Base-by-base conservation (phyloP, 2,797 vertebrate species). In the Tapera naevia region DNA sequence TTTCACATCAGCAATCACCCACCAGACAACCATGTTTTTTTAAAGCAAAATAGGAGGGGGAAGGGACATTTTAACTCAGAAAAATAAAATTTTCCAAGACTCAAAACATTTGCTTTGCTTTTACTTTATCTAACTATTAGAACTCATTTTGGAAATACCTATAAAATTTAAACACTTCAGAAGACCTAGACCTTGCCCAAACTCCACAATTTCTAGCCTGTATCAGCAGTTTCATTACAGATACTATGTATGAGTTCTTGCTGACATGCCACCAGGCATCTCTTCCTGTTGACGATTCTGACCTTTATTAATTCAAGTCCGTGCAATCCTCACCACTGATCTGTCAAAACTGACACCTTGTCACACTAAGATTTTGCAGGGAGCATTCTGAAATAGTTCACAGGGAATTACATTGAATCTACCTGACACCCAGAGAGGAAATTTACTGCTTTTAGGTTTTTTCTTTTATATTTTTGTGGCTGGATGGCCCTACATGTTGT, bases 281-380 rank as follows among this genome's bases (percentile, higher is more conserved):
- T 95, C 88, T 81, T 96, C 93, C 94, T 96, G 91, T 87, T 98
- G 97, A 98, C 35, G 83, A 97, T 97, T 95, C 84, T 98, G 97
- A 98, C 98, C 98, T 98, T 98, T 98, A 98, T 98, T 98, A 98
- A 98, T 98, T 98, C 98, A 97, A 96, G 92, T 79, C 97, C 95
- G 82, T 80, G 96, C 97, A 91, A 76, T 97, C 97, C 96, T 96
- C 93, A 91, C 95, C 78, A 95, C 96, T 91, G 97, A 97, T 97
- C 96, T 97, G 98, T 97, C 97, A 98, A 82, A 95, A 88, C 76
- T 96, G 97, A 97, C 97, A 98, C 87, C 91, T 88, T 97, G 96
- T 98, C 98, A 98, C 96, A 95, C 48, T 91, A 78, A 87, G 91
- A 97, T 97, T 98, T 97, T 97, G 91, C 97, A 96, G 89, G 56